Evolutionary conservation across 1,140 invertebrate species (phyloP).

Genomic region (Scylla paramamosain): DNA sequence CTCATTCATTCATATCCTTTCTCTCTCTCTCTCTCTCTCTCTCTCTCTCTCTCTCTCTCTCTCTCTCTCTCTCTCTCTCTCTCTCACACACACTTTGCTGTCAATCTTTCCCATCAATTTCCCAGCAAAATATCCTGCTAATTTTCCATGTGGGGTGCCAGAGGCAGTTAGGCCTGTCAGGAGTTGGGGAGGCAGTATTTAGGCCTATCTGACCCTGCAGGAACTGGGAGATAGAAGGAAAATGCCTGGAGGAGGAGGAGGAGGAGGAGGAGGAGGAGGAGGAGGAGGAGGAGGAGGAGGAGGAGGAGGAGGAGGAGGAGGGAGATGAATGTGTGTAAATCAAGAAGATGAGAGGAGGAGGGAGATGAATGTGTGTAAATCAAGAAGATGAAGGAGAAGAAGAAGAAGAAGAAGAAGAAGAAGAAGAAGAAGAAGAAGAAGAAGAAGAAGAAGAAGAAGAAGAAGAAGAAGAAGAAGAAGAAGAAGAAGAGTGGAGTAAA

Average conservation of each 20-base stretch:
- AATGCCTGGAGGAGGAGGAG: neutral
- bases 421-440: too few relatives aligned
- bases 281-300: neutral
- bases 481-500: too few relatives aligned
- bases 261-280: neutral
- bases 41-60: too few relatives aligned
- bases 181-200: neutral
- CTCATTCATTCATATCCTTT: too few relatives aligned
- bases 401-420: too few relatives aligned
- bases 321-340: neutral
- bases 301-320: neutral
- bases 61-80: too few relatives aligned
- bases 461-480: too few relatives aligned
- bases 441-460: too few relatives aligned
- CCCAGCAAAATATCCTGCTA: too few relatives aligned
- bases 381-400: neutral
- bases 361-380: neutral
- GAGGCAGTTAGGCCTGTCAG: neutral
- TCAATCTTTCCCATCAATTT: too few relatives aligned
- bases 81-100: too few relatives aligned
- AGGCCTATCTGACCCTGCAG: neutral
- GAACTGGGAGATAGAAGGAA: neutral
- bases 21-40: too few relatives aligned
- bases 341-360: neutral
- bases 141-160: neutral